A percentile compares a stretch with the other conserved stretches of the same genome.
phyloP scores from a whole-genome alignment of 1,140 invertebrate species.

The Pogonomyrmex barbatus region DNA sequence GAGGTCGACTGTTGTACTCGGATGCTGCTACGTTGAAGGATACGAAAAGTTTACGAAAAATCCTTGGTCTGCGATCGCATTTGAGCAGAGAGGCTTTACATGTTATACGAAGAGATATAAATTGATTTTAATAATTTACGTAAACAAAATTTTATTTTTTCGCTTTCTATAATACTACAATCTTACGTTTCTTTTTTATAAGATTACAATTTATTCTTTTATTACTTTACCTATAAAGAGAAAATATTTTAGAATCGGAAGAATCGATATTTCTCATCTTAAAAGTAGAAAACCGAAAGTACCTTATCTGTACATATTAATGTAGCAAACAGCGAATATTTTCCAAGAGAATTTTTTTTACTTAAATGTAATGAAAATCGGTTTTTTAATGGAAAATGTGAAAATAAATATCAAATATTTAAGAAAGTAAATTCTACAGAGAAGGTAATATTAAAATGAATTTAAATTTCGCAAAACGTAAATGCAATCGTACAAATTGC shows the following conservation, averaged over 20 bases:
- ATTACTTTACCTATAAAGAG: neutral
- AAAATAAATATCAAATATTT: slow-evolving; percentile 26
- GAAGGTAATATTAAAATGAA: slow-evolving; percentile 12
- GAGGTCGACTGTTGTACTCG: slow-evolving; percentile 38
- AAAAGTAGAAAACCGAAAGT: neutral
- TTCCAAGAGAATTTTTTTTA: slow-evolving; percentile 13
- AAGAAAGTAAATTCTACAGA: neutral
- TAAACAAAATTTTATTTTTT: neutral
- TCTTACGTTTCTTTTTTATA: neutral
- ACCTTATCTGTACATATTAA: slow-evolving; percentile 10
- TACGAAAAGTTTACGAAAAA: slow-evolving; percentile 27
- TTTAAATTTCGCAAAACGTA: neutral
- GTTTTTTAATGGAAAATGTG: neutral
- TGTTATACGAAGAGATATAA: neutral
- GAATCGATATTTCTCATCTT: neutral
- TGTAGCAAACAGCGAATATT: slow-evolving; percentile 10
- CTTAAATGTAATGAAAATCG: slow-evolving; percentile 7
- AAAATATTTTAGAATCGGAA: slow-evolving; percentile 2
- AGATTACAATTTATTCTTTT: neutral
- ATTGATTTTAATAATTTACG: slow-evolving; percentile 1
- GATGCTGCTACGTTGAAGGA: neutral
- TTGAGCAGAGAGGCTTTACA: neutral
- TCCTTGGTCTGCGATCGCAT: neutral
- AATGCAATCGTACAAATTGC: slow-evolving; percentile 1
- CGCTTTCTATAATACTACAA: neutral